phyloP scores from a whole-genome alignment of 2,113 vertebrate species.

The Antennarius striatus region DNA sequence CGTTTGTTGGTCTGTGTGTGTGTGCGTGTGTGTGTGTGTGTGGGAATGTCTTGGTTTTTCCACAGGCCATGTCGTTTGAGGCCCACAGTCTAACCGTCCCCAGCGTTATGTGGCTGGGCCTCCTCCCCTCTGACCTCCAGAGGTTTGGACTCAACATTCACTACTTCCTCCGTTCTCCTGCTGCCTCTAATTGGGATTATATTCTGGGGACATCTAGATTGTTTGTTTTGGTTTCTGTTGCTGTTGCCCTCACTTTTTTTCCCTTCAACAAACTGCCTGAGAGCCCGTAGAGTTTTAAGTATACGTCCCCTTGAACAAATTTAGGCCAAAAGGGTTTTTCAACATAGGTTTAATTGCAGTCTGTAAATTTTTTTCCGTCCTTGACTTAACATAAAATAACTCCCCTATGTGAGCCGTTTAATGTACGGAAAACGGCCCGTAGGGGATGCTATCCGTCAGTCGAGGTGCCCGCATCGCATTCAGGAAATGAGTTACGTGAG shows the following conservation, averaged over 20 bases:
- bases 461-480: background rate
- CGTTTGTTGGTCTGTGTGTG: slow-evolving; percentile 14
- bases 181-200: slow-evolving; percentile 74
- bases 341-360: slow-evolving; percentile 64
- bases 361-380: slow-evolving; percentile 13
- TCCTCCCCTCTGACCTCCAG: slow-evolving; percentile 94
- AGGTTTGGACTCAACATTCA: slow-evolving; percentile 83
- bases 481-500: background rate
- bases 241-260: slow-evolving; percentile 55
- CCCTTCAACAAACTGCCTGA: slow-evolving; percentile 37
- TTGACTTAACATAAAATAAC: slow-evolving; percentile 33
- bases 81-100: slow-evolving; percentile 93
- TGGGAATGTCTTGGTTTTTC: slow-evolving; percentile 42
- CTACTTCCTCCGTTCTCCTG: slow-evolving; percentile 70
- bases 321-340: slow-evolving; percentile 46
- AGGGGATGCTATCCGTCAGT: background rate
- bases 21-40: slow-evolving; percentile 26
- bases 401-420: slow-evolving; percentile 1
- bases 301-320: slow-evolving; percentile 61
- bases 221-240: slow-evolving; percentile 78
- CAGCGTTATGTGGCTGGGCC: slow-evolving; percentile 93
- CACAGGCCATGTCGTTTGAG: slow-evolving; percentile 97
- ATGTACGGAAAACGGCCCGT: background rate
- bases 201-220: slow-evolving; percentile 71
- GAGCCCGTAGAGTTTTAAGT: slow-evolving; percentile 68